phyloP scores from a whole-genome alignment of 2,113 vertebrate species.

The Acrocephalus arundinaceus region DNA sequence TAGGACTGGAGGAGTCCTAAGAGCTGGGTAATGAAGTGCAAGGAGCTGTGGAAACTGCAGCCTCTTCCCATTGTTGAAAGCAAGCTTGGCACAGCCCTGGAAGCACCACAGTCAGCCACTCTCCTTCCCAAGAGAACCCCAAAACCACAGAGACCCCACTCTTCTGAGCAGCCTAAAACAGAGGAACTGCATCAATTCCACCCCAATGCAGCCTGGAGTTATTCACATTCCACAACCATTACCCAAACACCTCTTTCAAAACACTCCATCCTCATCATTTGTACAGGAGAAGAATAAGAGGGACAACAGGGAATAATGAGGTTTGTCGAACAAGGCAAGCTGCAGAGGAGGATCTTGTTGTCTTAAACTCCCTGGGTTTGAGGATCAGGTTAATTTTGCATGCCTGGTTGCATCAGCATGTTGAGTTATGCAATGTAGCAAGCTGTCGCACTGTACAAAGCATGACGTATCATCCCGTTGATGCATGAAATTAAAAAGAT shows the following conservation, averaged over 20 bases:
- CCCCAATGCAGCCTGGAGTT: neutral
- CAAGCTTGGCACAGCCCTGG: neutral
- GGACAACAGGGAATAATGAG: accelerated
- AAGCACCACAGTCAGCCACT: neutral
- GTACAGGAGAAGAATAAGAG: neutral
- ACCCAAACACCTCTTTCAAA: neutral
- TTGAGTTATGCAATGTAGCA: conserved; percentile 77
- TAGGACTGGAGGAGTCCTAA: neutral
- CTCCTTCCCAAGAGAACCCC: neutral
- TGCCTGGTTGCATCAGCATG: conserved; percentile 61
- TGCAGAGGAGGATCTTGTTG: conserved; percentile 18
- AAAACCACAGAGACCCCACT: neutral
- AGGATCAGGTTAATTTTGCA: conserved; percentile 65
- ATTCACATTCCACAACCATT: neutral
- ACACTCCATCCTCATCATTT: neutral
- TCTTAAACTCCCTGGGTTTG: conserved; percentile 32
- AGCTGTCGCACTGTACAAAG: conserved; percentile 70
- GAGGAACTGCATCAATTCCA: neutral
- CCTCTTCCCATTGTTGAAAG: neutral
- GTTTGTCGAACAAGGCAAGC: conserved; percentile 11
- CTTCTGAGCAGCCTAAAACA: neutral
- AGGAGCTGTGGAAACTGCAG: neutral
- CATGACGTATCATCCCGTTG: conserved; percentile 68
- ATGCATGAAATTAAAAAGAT: conserved; percentile 83
- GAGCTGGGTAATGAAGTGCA: neutral